Conservation (phyloP, 2,113 vertebrate species). For the Galbula dea region DNA sequence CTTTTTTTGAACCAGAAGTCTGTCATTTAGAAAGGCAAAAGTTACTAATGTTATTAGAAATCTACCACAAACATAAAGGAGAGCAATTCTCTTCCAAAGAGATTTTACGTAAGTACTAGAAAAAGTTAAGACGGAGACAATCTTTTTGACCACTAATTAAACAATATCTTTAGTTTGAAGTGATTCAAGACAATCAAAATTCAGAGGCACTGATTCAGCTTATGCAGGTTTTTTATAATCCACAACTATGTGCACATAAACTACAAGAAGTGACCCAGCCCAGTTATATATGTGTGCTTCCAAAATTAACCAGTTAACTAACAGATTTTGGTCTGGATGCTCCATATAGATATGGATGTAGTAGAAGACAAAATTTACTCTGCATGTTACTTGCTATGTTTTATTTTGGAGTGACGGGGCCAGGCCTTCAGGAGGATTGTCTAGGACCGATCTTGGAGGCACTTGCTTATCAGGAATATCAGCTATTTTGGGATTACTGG, state of each 20-base stretch:
- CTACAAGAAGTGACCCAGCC: not conserved
- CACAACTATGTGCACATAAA: not conserved
- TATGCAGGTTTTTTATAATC: not conserved
- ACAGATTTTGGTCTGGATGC: not conserved
- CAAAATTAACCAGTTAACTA: not conserved
- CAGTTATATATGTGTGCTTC: not conserved
- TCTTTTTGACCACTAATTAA: not conserved
- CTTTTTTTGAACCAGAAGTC: not conserved
- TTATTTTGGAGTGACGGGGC: not conserved
- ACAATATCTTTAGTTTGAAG: not conserved
- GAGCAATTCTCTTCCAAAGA: not conserved
- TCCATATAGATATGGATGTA: not conserved
- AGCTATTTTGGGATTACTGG: not conserved
- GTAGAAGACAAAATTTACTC: not conserved
- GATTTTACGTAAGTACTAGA: not conserved
- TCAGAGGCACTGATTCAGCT: not conserved
- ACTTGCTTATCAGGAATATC: not conserved
- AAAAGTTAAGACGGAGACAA: not conserved
- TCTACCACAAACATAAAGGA: not conserved
- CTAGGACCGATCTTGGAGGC: not conserved
- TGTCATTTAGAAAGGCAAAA: not conserved
- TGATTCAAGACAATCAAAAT: not conserved
- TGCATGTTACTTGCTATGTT: not conserved
- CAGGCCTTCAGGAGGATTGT: not conserved
- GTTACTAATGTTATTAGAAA: not conserved